These are phyloP conservation scores for Microctonus aethiopoides DNA, from an alignment of 2,888 invertebrate genomes.

Conservation along the genomic window DNA sequence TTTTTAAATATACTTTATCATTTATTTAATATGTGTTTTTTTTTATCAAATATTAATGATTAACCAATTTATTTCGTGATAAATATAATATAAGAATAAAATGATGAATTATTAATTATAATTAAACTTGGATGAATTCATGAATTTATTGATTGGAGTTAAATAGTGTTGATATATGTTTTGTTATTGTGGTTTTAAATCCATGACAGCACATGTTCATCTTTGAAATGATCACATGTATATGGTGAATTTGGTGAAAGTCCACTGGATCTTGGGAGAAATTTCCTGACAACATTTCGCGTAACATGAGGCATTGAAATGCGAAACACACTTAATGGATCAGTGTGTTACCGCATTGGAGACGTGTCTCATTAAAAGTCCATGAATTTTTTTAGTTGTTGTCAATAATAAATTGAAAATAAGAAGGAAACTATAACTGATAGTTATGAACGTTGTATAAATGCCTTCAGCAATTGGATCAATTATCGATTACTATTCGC, in stretches of 20 bases:
- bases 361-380: constrained; percentile 18
- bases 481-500: neutral
- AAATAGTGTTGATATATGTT: too few relatives aligned
- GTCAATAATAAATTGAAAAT: constrained; percentile 25
- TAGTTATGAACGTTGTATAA: neutral
- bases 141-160: too few relatives aligned
- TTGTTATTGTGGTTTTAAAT: neutral
- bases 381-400: constrained; percentile 18
- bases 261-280: constrained; percentile 39
- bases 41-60: neutral
- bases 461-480: neutral
- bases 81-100: too few relatives aligned
- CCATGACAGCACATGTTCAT: constrained; percentile 27
- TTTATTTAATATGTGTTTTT: neutral
- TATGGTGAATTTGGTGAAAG: constrained; percentile 42
- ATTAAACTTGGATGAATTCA: too few relatives aligned
- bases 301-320: constrained; percentile 33
- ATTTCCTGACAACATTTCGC: constrained; percentile 39
- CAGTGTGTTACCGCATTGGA: constrained; percentile 21
- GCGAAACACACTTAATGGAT: constrained; percentile 31
- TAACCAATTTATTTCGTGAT: neutral
- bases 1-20: neutral
- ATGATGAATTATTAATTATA: too few relatives aligned
- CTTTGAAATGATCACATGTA: constrained; percentile 24
- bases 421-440: neutral